Conservation (phyloP, 2,888 invertebrate genomes). For the Thyatira batis region DNA sequence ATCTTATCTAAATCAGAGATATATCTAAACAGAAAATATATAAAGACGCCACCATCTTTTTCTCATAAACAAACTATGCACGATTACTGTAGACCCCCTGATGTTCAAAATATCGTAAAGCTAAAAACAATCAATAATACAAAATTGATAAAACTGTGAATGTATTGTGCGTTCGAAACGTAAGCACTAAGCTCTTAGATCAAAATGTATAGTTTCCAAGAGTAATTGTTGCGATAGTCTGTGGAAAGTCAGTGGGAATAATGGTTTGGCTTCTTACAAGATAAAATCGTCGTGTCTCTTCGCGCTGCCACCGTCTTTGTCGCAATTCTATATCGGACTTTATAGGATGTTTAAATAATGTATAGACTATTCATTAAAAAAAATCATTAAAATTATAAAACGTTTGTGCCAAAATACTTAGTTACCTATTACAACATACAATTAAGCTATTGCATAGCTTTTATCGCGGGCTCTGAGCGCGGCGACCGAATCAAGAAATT, state of each 20-base stretch:
- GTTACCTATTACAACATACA: no score
- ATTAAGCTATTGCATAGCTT: no score
- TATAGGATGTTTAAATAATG: slow-evolving; percentile 8
- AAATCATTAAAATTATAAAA: no score
- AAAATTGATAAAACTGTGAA: neutral
- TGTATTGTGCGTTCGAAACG: neutral
- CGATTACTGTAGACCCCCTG: no score
- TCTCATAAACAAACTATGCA: no score
- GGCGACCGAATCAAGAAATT: no score
- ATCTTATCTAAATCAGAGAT: no score
- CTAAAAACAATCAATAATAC: neutral
- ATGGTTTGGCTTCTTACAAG: slow-evolving; percentile 52
- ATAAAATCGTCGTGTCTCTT: slow-evolving; percentile 55
- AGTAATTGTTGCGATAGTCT: slow-evolving; percentile 39
- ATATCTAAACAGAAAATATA: no score
- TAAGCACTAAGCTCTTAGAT: slow-evolving; percentile 21
- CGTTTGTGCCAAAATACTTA: no score
- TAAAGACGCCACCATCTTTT: no score
- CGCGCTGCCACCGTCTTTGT: slow-evolving; percentile 28
- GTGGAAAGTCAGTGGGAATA: slow-evolving; percentile 49
- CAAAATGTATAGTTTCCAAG: slow-evolving; percentile 25
- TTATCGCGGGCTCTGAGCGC: no score
- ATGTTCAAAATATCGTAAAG: no score
- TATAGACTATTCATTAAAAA: slow-evolving; percentile 5
- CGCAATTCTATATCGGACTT: slow-evolving; percentile 16